Conservation (phyloP, 2,888 invertebrate genomes). For the Heliconius sara region DNA sequence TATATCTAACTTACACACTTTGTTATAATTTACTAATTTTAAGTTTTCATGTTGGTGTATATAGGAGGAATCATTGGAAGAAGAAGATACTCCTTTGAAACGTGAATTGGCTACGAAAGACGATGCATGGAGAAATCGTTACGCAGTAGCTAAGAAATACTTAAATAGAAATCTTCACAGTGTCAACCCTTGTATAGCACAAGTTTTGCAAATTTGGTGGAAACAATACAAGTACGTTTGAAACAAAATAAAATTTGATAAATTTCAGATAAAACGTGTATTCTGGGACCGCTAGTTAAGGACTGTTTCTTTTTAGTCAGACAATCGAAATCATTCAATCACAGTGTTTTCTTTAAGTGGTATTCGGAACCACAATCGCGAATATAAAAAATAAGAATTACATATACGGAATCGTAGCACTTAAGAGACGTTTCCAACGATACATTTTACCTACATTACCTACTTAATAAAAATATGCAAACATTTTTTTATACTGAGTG, state of each 20-base stretch:
- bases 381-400: not conserved
- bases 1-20: not conserved
- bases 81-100: constrained; percentile 82
- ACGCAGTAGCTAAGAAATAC: constrained; percentile 65
- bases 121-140: constrained; percentile 87
- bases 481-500: not conserved
- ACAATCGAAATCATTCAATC: not conserved
- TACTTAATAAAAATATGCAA: not conserved
- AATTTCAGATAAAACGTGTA: not conserved
- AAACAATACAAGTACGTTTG: constrained; percentile 87
- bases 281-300: no score
- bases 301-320: no score
- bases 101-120: constrained; percentile 85
- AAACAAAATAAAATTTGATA: not conserved
- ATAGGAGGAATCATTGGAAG: constrained; percentile 78
- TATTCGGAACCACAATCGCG: not conserved
- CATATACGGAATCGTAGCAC: not conserved
- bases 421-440: not conserved
- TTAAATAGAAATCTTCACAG: constrained; percentile 86
- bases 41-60: not conserved
- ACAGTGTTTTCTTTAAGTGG: not conserved
- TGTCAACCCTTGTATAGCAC: constrained; percentile 92
- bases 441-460: not conserved
- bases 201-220: constrained; percentile 92
- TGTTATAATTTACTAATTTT: not conserved